Conservation (phyloP, 2,888 invertebrate species). For the Melanophora roralis region DNA sequence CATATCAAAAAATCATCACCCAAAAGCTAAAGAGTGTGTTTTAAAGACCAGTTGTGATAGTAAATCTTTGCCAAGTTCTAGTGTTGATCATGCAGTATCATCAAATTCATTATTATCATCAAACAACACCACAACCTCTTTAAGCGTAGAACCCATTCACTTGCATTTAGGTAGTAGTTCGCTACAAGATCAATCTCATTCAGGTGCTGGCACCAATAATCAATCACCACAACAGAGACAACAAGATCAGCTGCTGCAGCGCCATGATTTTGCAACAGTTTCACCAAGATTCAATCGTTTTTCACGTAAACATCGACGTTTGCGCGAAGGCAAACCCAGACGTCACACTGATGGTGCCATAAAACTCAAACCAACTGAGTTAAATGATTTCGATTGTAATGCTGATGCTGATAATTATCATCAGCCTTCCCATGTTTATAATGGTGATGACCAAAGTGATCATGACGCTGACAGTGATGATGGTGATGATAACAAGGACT, state of each 20-base stretch:
- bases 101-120: slow-evolving; percentile 46
- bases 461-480: slow-evolving; percentile 55
- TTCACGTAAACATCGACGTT: slow-evolving; percentile 53
- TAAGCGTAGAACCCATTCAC: slow-evolving; percentile 60
- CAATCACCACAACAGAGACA: neutral
- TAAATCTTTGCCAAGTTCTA: slow-evolving; percentile 42
- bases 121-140: slow-evolving; percentile 4
- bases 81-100: slow-evolving; percentile 37
- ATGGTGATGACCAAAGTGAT: slow-evolving; percentile 48
- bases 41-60: slow-evolving; percentile 52
- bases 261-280: neutral
- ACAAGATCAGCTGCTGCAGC: slow-evolving; percentile 34
- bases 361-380: slow-evolving; percentile 37
- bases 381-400: slow-evolving; percentile 27
- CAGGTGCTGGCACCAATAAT: slow-evolving; percentile 49
- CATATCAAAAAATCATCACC: slow-evolving; percentile 44
- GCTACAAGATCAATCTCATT: slow-evolving; percentile 28
- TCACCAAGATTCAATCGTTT: slow-evolving; percentile 42
- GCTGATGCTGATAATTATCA: slow-evolving; percentile 36
- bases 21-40: slow-evolving; percentile 15
- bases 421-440: neutral
- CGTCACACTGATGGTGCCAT: slow-evolving; percentile 65
- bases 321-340: slow-evolving; percentile 66
- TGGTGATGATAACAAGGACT: slow-evolving; percentile 50
- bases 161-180: slow-evolving; percentile 57